These are phyloP conservation scores for Bimastos eiseni DNA, from an alignment of 2,888 invertebrate species.

Conservation along the genomic window DNA sequence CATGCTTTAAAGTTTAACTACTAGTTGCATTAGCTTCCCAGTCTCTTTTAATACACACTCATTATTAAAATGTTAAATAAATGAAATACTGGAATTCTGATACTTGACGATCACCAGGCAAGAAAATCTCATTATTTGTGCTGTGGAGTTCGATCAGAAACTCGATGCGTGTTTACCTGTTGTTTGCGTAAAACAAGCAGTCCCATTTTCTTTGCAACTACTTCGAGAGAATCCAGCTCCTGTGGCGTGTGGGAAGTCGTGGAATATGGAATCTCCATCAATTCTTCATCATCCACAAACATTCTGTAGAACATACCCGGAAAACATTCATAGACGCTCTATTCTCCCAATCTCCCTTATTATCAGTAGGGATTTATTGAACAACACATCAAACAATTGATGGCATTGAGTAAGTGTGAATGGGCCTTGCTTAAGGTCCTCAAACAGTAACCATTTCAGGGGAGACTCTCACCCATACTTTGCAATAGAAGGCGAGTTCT, in stretches of 20 bases:
- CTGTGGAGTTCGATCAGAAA: neutral
- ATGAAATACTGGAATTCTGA: no score
- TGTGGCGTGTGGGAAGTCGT: neutral
- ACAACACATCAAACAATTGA: neutral
- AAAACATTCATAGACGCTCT: neutral
- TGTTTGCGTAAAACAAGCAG: slow-evolving; percentile 19
- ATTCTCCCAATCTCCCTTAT: neutral
- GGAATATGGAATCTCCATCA: slow-evolving; percentile 21
- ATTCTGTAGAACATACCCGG: neutral
- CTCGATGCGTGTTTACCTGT: neutral
- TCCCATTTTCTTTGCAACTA: neutral
- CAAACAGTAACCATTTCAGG: no score
- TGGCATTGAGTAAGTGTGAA: no score
- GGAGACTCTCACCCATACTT: no score
- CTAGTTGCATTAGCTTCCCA: no score
- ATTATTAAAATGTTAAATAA: no score
- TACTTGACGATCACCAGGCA: no score
- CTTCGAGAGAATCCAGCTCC: slow-evolving; percentile 23
- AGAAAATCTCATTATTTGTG: neutral
- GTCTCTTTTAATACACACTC: no score
- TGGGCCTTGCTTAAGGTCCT: no score
- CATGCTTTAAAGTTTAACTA: neutral
- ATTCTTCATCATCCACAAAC: slow-evolving; percentile 17
- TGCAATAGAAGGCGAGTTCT: no score
- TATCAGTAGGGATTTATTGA: neutral